Evolutionary conservation across 2,888 invertebrate species (phyloP), one percentile per base, ranked within the genome.

Genomic region (Strigamia crassipes): DNA sequence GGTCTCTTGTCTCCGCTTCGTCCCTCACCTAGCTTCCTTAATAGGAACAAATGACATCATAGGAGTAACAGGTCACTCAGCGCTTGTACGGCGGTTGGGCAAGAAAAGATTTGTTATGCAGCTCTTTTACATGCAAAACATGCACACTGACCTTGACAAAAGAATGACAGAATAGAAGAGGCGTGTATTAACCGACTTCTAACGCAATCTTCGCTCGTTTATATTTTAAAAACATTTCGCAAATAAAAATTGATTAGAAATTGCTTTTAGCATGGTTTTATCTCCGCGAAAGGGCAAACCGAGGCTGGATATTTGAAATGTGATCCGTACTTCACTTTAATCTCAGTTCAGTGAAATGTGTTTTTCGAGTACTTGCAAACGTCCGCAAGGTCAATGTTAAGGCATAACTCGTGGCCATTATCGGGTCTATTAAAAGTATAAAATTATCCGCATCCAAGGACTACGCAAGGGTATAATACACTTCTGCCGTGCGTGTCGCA

Each of bases 121-220:
- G 73, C 73, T 73, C 73, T 73, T 73, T 73, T 73, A 73, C 73
- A 73, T 73, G 73, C 73, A 73, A 73, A 66, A 73, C 73, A 73
- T 73, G 73, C 73, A 73, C 73, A 73, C 31, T 73, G 73, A 73
- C 73, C 73, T 73, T 73, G 73, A 73, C 73, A 73, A 73, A 27
- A 27, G 31, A 23, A 61, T 61, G 51, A 18, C 2, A 61, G 5
- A 23, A 18, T 10, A 61, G 5, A 23, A 27, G 56, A 56, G 21
- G 73, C 12, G 61, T 66, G 61, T 23, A 21, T 66, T 66, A 2
- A 23, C 12, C 61, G 61, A 51, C 0, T 38, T 27, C 27, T 27
- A 27, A 27, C 1, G 27, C 27, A 27, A 27, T 27, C 27, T 1
- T 27, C 1, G 27, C 1, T 27, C 27, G 3, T 27, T 27, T n/a